Evolutionary conservation across 2,113 vertebrate genomes (phyloP).

Genomic region (Trochalopteron elliotii): DNA sequence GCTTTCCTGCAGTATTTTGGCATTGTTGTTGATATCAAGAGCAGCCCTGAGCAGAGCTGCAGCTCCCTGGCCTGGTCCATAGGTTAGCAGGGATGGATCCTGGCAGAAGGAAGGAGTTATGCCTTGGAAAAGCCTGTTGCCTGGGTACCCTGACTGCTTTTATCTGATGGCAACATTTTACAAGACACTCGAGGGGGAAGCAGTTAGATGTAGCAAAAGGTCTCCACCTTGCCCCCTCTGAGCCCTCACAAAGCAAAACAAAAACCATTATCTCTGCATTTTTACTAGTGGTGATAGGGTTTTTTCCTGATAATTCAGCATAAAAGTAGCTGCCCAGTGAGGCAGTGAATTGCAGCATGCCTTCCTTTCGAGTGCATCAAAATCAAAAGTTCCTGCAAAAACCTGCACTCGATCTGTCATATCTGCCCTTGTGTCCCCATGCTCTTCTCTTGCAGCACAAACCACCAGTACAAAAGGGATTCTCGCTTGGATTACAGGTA

Average conservation of each 20-base stretch:
- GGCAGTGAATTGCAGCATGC: neutral
- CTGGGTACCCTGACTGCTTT: neutral
- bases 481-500: neutral
- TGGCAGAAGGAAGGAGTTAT: neutral
- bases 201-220: neutral
- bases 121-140: neutral
- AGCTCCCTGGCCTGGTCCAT: neutral
- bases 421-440: rapidly evolving
- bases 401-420: neutral
- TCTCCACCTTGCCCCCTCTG: neutral
- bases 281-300: neutral
- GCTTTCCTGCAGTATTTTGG: neutral
- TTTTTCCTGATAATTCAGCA: neutral
- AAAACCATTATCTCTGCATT: neutral
- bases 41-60: neutral
- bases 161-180: neutral
- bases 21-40: neutral
- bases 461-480: neutral
- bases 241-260: neutral
- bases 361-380: neutral
- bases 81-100: neutral
- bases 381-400: neutral
- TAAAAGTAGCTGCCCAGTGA: neutral
- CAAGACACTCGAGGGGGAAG: neutral
- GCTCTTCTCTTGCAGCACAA: neutral